Evolutionary conservation across 1,140 invertebrate species (phyloP).

Genomic region (Lerema accius): DNA sequence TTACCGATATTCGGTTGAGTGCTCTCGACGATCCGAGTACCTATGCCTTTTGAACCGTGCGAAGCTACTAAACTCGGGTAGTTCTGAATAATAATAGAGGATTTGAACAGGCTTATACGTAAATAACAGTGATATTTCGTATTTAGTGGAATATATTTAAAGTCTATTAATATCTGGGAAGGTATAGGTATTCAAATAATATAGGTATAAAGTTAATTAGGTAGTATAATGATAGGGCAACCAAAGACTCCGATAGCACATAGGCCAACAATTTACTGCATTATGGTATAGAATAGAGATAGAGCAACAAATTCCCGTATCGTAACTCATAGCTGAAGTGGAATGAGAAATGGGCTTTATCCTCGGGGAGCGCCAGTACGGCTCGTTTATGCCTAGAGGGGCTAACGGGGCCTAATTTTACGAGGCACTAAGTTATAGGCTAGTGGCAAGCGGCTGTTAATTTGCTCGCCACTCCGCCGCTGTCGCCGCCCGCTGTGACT

Average conservation of each 20-base stretch:
- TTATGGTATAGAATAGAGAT: no score
- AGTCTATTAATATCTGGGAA: neutral
- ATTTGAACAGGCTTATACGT: conserved; percentile 7
- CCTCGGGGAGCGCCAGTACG: conserved; percentile 50
- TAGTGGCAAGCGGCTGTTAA: conserved; percentile 78
- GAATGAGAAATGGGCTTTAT: conserved; percentile 64
- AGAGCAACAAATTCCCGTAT: conserved; percentile 37
- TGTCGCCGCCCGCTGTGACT: conserved; percentile 78
- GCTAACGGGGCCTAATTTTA: conserved; percentile 76
- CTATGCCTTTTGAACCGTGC: conserved; percentile 54
- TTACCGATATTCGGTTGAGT: conserved; percentile 61
- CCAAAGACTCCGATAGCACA: no score
- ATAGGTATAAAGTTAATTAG: no score
- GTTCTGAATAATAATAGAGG: conserved; percentile 26
- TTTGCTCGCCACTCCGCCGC: conserved; percentile 67
- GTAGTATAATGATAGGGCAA: no score
- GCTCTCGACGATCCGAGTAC: conserved; percentile 48
- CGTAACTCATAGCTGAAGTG: conserved; percentile 57
- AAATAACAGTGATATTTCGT: neutral
- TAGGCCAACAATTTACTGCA: neutral
- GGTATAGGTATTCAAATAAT: no score
- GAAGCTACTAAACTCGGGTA: conserved; percentile 40
- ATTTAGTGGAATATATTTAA: conserved; percentile 11
- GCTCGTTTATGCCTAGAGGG: conserved; percentile 55
- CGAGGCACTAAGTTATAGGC: conserved; percentile 77